Conservation (phyloP, 2,797 vertebrate genomes). For the Jordanella pulchra region DNA sequence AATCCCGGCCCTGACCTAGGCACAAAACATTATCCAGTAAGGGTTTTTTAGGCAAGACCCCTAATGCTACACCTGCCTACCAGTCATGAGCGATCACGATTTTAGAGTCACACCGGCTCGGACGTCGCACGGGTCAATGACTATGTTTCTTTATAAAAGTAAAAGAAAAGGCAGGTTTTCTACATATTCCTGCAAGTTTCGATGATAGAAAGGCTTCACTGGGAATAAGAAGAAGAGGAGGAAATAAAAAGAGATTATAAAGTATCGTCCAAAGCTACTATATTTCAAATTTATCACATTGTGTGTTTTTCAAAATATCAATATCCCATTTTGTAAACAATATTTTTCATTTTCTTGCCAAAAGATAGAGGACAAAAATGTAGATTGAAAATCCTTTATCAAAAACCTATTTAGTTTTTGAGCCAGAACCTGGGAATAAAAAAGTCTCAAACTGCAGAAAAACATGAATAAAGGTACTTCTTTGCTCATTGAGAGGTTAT, state of each 20-base stretch:
- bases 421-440: neutral
- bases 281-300: neutral
- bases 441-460: neutral
- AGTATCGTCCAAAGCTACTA: neutral
- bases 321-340: neutral
- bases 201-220: neutral
- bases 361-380: neutral
- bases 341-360: neutral
- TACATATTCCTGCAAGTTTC: neutral
- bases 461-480: neutral
- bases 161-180: neutral
- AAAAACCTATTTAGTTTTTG: neutral
- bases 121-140: no score
- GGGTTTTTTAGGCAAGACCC: no score
- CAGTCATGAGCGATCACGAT: no score
- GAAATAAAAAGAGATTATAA: neutral
- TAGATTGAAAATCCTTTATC: neutral
- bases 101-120: no score
- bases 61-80: no score
- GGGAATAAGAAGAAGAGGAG: neutral
- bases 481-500: no score
- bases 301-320: conserved; percentile 4
- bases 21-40: no score
- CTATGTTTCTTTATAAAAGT: neutral
- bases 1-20: no score